Evolutionary conservation across 2,113 vertebrate genomes (phyloP).

Genomic region (Brachyhypopomus occidentalis): DNA sequence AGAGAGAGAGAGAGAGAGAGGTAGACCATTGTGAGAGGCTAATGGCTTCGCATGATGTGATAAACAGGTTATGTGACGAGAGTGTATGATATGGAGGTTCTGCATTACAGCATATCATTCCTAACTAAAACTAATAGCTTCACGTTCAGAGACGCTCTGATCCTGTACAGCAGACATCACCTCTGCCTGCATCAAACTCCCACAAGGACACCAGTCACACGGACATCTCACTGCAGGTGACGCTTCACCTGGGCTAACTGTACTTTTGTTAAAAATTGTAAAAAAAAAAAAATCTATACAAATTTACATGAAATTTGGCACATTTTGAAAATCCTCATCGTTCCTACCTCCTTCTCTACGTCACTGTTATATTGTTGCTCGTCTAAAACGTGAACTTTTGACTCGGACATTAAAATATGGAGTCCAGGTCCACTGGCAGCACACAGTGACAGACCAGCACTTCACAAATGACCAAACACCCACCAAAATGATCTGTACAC

Average conservation of each 20-base stretch:
- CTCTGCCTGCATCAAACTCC: no score
- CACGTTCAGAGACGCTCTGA: neutral
- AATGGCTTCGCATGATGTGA: conserved; percentile 14
- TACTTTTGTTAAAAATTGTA: no score
- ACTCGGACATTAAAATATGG: neutral
- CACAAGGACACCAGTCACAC: no score
- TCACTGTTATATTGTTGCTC: neutral
- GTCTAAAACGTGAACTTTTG: neutral
- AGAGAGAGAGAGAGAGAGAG: conserved; percentile 43
- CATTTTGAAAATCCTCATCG: neutral
- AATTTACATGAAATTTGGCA: neutral
- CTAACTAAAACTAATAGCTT: neutral
- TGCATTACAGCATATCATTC: conserved; percentile 2
- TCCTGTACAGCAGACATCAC: neutral
- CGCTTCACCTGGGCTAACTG: no score
- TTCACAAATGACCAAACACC: neutral
- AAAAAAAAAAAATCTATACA: no score
- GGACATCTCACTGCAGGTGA: no score
- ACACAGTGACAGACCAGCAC: neutral
- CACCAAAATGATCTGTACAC: neutral
- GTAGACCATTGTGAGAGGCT: conserved; percentile 40
- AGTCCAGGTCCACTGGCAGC: neutral
- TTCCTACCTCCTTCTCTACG: no score
- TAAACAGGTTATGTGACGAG: conserved; percentile 37
- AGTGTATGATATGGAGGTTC: conserved; percentile 1